Conservation (phyloP, 2,888 invertebrate genomes). For the Polydrusus tereticollis region DNA sequence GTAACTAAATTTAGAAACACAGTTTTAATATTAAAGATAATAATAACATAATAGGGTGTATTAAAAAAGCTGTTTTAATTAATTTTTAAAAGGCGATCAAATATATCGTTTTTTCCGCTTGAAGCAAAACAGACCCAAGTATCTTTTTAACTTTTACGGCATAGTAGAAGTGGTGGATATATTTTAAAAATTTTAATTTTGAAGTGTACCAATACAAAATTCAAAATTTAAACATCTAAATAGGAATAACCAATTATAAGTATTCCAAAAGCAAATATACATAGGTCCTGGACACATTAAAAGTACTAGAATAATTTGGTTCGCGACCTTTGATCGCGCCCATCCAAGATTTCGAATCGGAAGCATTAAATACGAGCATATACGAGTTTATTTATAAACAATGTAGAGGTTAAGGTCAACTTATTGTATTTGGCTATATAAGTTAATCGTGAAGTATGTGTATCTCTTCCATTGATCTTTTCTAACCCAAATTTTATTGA, state of each 20-base stretch:
- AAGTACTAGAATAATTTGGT: background rate
- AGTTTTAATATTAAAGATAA: no score
- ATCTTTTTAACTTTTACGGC: no score
- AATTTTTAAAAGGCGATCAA: no score
- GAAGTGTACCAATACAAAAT: background rate
- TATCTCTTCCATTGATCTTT: no score
- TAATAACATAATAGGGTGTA: no score
- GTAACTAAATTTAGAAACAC: no score
- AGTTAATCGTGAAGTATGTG: constrained; percentile 2
- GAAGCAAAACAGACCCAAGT: no score
- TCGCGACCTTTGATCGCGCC: background rate
- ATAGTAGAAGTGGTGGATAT: no score
- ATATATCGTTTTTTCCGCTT: no score
- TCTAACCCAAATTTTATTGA: background rate
- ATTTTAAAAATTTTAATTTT: background rate
- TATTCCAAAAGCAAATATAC: background rate
- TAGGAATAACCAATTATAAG: background rate
- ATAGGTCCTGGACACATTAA: background rate
- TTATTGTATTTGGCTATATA: background rate
- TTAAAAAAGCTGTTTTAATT: no score
- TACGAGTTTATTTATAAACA: constrained; percentile 8
- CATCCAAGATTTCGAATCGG: constrained; percentile 12
- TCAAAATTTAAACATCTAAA: background rate
- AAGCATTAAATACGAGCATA: background rate
- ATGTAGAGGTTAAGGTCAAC: constrained; percentile 4